phyloP scores from a whole-genome alignment of 2,888 invertebrate genomes.

The Synergus umbraculus region DNA sequence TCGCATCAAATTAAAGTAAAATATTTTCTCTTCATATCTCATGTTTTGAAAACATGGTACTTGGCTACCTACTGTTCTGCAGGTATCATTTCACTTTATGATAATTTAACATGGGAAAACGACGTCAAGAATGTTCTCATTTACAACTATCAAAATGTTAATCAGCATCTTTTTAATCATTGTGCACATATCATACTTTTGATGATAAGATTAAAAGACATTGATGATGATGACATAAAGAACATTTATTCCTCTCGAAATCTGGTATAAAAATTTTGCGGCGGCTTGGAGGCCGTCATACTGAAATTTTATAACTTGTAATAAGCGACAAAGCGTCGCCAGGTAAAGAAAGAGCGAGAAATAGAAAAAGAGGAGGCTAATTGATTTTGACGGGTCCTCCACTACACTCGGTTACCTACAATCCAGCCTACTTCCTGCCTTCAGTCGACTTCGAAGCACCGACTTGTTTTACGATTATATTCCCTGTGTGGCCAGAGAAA shows the following conservation, averaged over 20 bases:
- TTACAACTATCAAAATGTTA: not conserved
- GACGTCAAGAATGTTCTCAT: constrained; percentile 21
- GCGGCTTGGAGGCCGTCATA: constrained; percentile 50
- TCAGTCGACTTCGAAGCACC: constrained; percentile 59
- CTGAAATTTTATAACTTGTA: constrained; percentile 73
- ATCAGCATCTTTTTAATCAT: not conserved
- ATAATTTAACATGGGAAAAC: constrained; percentile 25
- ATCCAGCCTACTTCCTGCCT: constrained; percentile 73
- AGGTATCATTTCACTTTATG: constrained; percentile 19
- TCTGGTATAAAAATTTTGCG: constrained; percentile 45
- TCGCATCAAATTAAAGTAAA: constrained; percentile 32
- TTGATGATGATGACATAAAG: not conserved
- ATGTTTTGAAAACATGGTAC: constrained; percentile 37
- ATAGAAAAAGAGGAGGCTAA: constrained; percentile 55
- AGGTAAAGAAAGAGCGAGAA: constrained; percentile 51
- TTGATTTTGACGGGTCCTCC: constrained; percentile 72
- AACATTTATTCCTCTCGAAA: not conserved
- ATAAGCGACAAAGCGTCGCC: constrained; percentile 67
- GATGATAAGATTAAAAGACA: not conserved
- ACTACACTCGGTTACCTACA: constrained; percentile 59
- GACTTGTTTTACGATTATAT: constrained; percentile 63
- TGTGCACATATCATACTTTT: not conserved
- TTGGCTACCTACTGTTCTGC: constrained; percentile 1
- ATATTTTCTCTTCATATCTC: constrained; percentile 38
- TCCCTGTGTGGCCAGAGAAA: constrained; percentile 46